Base-by-base conservation (phyloP, 2,888 invertebrate species). In the Rhagonycha lutea region DNA sequence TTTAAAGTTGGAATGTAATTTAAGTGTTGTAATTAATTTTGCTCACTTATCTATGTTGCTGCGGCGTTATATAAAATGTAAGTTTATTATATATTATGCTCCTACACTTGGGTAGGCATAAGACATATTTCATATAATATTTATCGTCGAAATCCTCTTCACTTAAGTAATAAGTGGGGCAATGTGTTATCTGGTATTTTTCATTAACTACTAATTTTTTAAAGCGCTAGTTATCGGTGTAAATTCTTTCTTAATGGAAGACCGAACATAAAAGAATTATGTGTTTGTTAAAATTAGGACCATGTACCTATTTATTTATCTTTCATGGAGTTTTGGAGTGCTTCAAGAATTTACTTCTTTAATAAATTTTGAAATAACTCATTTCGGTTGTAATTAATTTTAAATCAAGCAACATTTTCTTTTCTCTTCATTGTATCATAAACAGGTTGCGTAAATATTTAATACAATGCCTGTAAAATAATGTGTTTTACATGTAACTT, bases 161-260 rank as follows among this genome's bases (percentile, higher is more conserved):
- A 74, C 77, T 78, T 78, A 79, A 76, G 60, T 73, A 71, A 72
- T 73, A 77, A 72, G 70, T 63, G 73, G 70, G 69, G 73, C 74
- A 78, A 79, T 73, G 75, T 76, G 76, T 79, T 80, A 80, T 78
- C 78, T 79, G 75, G 74, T 74, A 80, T 79, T 74, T 75, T 78
- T 79, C 76, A 76, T 78, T 79, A 80, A 78, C 77, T 77, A 78
- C 75, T 75, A 72, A 78, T 78, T 80, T 79, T 47, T 76, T 72
- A 74, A 76, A 69, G 77, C 77, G 75, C 76, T 77, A 79, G 75
- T 80, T 80, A 68, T 75, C 75, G 71, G 47, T 61, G 70, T 68
- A 18, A 75, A 75, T 71, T 68, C 71, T 32, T 71, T 61, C 61
- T 70, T 70, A 75, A 75, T 75, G 75, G 70, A 70, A 65, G 70